phyloP scores from a whole-genome alignment of 2,113 vertebrate genomes.

The Dipodomys spectabilis region DNA sequence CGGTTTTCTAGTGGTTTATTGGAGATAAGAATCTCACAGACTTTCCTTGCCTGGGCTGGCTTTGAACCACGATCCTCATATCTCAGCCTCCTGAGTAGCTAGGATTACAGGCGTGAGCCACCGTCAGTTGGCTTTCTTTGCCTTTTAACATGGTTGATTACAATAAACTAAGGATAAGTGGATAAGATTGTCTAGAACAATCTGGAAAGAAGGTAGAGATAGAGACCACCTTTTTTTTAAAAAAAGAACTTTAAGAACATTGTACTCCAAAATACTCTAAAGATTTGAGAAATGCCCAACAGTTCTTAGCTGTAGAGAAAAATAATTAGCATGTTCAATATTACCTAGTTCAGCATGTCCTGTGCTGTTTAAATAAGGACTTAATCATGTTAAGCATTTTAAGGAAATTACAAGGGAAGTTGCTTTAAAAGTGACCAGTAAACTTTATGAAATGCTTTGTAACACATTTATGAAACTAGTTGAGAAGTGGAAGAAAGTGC shows the following conservation, averaged over 20 bases:
- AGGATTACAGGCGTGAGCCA: no score
- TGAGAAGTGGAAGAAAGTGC: not conserved
- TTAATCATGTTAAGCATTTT: not conserved
- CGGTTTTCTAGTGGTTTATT: no score
- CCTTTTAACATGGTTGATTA: not conserved
- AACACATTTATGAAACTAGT: conserved; percentile 20
- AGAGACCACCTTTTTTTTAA: not conserved
- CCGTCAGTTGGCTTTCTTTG: not conserved
- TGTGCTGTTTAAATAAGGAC: not conserved
- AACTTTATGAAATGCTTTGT: not conserved
- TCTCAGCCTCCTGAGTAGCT: no score
- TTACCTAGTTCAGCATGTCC: not conserved
- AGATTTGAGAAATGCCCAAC: not conserved
- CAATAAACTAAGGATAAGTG: not conserved
- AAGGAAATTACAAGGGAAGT: not conserved
- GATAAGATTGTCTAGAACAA: not conserved
- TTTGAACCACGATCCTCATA: no score
- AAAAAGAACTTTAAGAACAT: not conserved
- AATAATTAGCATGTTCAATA: not conserved
- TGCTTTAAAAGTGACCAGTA: not conserved
- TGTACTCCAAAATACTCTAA: not conserved
- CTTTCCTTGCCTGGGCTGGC: no score
- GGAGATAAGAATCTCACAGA: no score
- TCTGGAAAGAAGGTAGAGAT: fast-evolving
- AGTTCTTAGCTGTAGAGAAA: not conserved